Base-by-base conservation (phyloP, 2,797 vertebrate genomes). In the Cephalopachus bancanus region DNA sequence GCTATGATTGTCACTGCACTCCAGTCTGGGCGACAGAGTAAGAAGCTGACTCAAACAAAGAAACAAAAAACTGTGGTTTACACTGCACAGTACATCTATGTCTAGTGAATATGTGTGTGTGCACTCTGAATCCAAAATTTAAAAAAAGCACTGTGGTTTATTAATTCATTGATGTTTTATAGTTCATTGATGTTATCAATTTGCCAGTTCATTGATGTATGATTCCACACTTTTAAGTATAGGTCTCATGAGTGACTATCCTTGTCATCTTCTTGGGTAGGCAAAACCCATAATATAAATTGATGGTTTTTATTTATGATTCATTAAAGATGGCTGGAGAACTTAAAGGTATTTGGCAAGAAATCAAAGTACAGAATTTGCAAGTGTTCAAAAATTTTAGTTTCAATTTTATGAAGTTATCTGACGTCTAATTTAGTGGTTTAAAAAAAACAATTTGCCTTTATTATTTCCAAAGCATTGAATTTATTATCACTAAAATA, bases 331-430 rank as follows among this genome's bases (percentile, higher is more conserved):
- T 83, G 64, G 10, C 33, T 49, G n/a, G 30, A 89, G 51, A 86
- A 20, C 59, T 67, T 67, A 83, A 89, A 89, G 37, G 55, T 65
- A 91, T 88, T 95, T 94, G 89, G 74, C 67, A 91, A 92, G 33
- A 26, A 76, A 10, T 67, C 33, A 67, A 60, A 85, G 71, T 71
- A 55, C 33, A 87, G 55, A 80, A 59, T 67, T 84, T 94, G 28
- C 20, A 55, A 76, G 37, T 28, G 69, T 79, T 62, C 3, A 10
- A n/a, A 55, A 53, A n/a, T 10, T 69, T 81, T 44, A 10, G 71
- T 87, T 60, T 11, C 1, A 30, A 64, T 78, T 76, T 94, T 83
- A 55, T 94, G 37, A 96, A 79, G 12, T 71, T 76, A n/a, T 65
- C 53, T 86, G 59, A 83, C 30, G 49, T 16, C 14, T 10, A 51